These are phyloP conservation scores for Eupithecia inturbata DNA, from an alignment of 2,888 invertebrate genomes.

Conservation along the genomic window DNA sequence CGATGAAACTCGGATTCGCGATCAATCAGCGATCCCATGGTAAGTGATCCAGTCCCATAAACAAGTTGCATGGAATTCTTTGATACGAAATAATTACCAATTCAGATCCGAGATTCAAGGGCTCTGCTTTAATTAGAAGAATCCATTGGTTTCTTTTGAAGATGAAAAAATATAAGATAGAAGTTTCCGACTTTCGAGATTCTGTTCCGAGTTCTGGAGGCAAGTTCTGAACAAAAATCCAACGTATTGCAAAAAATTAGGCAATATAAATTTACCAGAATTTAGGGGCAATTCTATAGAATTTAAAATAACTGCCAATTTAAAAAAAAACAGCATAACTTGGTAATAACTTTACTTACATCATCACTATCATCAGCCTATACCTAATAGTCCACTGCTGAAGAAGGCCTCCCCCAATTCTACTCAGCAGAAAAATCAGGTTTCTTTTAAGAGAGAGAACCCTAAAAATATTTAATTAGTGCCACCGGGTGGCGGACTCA, in stretches of 20 bases:
- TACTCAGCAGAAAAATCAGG: background rate
- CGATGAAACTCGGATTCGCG: slow-evolving; percentile 16
- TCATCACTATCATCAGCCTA: no score
- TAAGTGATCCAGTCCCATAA: slow-evolving; percentile 34
- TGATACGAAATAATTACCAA: slow-evolving; percentile 79
- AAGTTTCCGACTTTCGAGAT: background rate
- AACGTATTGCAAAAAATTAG: background rate
- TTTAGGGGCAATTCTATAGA: no score
- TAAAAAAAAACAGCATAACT: no score
- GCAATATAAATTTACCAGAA: background rate
- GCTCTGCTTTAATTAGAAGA: slow-evolving; percentile 76
- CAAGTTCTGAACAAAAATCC: background rate
- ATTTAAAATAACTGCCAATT: no score
- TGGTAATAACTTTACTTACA: no score
- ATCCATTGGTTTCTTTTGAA: slow-evolving; percentile 40
- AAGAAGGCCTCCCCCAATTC: background rate
- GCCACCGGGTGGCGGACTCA: background rate
- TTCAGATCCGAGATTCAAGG: slow-evolving; percentile 71
- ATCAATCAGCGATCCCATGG: slow-evolving; percentile 44
- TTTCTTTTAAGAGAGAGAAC: background rate
- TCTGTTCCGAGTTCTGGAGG: background rate
- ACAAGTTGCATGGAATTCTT: slow-evolving; percentile 58
- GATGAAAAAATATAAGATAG: slow-evolving; percentile 22
- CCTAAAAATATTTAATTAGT: background rate
- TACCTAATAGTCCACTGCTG: no score